phyloP scores from a whole-genome alignment of 2,113 vertebrate species.

The Plestiodon gilberti region DNA sequence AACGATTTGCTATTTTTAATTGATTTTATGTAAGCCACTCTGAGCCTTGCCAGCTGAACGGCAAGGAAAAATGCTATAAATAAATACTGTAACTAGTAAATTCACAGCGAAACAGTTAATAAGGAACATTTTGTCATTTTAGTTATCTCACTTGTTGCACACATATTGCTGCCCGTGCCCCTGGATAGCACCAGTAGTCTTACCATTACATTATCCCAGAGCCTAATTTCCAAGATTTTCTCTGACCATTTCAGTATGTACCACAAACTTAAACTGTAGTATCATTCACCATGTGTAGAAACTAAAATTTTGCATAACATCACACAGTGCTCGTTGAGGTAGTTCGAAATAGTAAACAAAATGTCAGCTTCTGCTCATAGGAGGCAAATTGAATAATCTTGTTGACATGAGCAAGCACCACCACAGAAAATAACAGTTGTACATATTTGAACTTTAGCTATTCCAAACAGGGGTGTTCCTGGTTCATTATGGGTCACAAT shows the following conservation, averaged over 20 bases:
- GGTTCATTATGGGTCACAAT: neutral
- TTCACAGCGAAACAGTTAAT: neutral
- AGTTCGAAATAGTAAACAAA: neutral
- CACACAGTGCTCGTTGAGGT: neutral
- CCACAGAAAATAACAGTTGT: neutral
- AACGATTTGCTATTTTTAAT: too few species aligned
- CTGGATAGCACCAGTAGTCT: neutral
- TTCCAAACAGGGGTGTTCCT: neutral
- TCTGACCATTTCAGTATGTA: neutral
- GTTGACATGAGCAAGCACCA: neutral
- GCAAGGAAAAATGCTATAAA: too few species aligned
- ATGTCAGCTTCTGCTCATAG: neutral
- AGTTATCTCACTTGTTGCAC: neutral
- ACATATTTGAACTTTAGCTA: neutral
- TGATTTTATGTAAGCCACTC: too few species aligned
- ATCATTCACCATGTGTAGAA: neutral
- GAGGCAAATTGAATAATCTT: neutral
- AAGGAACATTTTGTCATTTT: neutral
- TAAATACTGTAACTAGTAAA: too few species aligned
- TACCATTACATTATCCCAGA: neutral
- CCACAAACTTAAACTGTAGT: neutral
- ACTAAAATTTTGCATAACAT: neutral
- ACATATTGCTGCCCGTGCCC: neutral
- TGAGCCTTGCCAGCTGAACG: too few species aligned
- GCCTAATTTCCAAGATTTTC: neutral